Evolutionary conservation across 2,797 vertebrate genomes (phyloP).

Genomic region (Geotrypetes seraphini): DNA sequence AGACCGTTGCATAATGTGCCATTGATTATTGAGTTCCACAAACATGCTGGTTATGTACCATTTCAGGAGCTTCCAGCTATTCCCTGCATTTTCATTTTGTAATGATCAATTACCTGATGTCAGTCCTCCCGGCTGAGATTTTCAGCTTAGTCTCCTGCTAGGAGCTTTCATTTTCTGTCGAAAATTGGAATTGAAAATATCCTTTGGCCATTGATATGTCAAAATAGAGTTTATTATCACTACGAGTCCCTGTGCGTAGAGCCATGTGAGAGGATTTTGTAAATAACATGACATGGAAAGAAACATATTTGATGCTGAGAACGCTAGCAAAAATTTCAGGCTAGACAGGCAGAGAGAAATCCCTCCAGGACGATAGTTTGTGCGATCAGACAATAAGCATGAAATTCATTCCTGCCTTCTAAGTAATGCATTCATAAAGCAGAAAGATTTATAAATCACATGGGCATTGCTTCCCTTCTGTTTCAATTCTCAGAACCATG

Average conservation of each 20-base stretch:
- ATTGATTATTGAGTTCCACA: conserved; percentile 8
- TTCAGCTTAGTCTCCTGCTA: conserved; percentile 13
- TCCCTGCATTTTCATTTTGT: conserved; percentile 27
- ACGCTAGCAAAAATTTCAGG: conserved; percentile 11
- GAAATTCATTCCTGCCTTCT: no score
- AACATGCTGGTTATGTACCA: conserved; percentile 4
- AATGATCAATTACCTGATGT: conserved; percentile 32
- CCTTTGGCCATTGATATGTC: conserved; percentile 27
- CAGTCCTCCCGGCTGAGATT: conserved; percentile 10
- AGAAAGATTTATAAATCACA: no score
- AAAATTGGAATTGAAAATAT: conserved; percentile 31
- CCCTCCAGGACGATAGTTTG: no score
- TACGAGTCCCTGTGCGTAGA: background rate
- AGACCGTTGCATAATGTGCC: conserved; percentile 2
- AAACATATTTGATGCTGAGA: conserved; percentile 17
- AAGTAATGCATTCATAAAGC: no score
- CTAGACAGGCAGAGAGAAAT: background rate
- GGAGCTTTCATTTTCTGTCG: conserved; percentile 33
- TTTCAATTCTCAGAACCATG: no score
- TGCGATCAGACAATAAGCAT: no score
- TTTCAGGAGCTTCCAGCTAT: conserved; percentile 1
- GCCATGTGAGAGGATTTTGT: conserved; percentile 16
- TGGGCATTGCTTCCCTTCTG: no score
- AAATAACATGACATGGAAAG: conserved; percentile 22
- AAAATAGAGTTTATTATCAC: conserved; percentile 36